Percentiles rank a stretch among this genome's conserved stretches.
These are phyloP conservation scores for Egretta garzetta DNA, from an alignment of 2,113 vertebrate species.

Conservation along the genomic window DNA sequence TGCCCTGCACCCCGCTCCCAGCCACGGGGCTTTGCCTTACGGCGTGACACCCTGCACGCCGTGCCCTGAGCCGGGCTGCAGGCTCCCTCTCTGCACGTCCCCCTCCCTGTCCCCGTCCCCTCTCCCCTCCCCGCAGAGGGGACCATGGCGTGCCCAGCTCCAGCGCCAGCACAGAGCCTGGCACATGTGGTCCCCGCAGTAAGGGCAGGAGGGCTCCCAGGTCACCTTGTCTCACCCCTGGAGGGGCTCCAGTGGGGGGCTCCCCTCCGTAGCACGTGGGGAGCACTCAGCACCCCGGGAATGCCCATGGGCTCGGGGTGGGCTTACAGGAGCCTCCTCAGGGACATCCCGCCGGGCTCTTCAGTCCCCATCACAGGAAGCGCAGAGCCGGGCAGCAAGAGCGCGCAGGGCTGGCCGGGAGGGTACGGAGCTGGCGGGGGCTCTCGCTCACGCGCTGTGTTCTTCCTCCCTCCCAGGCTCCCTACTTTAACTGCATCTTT, in stretches of 20 bases:
- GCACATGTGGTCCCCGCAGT: fast-evolving
- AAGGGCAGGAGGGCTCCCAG: neutral
- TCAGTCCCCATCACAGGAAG: neutral
- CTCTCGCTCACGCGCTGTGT: neutral
- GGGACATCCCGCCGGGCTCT: neutral
- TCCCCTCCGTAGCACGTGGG: fast-evolving
- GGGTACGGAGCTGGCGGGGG: neutral
- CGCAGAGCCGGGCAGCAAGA: fast-evolving
- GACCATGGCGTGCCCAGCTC: neutral
- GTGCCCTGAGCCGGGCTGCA: fast-evolving
- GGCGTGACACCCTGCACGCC: fast-evolving
- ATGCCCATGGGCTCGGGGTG: fast-evolving
- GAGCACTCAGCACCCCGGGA: fast-evolving
- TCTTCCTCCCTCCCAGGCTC: constrained; percentile 75
- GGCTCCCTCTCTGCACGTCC: fast-evolving
- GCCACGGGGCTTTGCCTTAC: neutral
- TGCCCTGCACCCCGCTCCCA: fast-evolving
- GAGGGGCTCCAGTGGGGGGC: neutral
- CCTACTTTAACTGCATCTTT: constrained; percentile 82
- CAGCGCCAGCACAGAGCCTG: neutral
- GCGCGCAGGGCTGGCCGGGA: fast-evolving
- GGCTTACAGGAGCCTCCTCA: neutral
- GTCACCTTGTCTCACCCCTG: neutral
- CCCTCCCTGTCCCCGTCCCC: neutral
- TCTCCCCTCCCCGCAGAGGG: neutral